Evolutionary conservation across 2,113 vertebrate species (phyloP).

Genomic region (Laticauda laticaudata): DNA sequence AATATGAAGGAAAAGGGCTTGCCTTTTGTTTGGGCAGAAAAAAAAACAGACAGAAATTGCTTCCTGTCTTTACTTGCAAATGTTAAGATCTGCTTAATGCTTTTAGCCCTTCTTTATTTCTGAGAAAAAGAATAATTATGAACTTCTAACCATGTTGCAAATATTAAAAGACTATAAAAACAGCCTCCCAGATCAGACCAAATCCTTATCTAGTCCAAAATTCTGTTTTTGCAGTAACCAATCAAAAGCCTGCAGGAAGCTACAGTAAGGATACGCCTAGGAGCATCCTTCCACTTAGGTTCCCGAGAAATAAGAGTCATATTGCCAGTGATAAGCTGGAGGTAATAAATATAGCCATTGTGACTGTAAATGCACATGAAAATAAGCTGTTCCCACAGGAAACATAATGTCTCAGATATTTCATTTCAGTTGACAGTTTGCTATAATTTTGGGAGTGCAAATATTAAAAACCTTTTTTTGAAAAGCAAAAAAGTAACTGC

Average conservation of each 20-base stretch:
- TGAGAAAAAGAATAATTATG: background rate
- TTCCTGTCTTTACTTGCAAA: background rate
- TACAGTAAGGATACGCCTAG: background rate
- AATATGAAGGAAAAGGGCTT: background rate
- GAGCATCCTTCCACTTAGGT: background rate
- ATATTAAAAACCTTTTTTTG: background rate
- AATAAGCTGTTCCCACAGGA: background rate
- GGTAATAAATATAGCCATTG: background rate
- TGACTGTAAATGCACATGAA: background rate
- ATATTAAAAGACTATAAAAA: background rate
- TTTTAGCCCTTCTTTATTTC: background rate
- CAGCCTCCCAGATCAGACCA: background rate
- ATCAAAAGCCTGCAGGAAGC: background rate
- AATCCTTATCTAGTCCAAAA: background rate
- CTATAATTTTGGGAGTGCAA: background rate
- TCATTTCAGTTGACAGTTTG: background rate
- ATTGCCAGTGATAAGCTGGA: background rate
- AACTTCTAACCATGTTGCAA: background rate
- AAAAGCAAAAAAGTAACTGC: slow-evolving; percentile 17
- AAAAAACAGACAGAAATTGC: background rate
- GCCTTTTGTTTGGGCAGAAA: background rate
- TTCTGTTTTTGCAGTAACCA: background rate
- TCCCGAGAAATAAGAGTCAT: background rate
- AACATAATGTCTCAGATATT: background rate
- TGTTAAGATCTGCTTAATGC: background rate